phyloP scores from a whole-genome alignment of 2,888 invertebrate species.

The Cistogaster globosa region DNA sequence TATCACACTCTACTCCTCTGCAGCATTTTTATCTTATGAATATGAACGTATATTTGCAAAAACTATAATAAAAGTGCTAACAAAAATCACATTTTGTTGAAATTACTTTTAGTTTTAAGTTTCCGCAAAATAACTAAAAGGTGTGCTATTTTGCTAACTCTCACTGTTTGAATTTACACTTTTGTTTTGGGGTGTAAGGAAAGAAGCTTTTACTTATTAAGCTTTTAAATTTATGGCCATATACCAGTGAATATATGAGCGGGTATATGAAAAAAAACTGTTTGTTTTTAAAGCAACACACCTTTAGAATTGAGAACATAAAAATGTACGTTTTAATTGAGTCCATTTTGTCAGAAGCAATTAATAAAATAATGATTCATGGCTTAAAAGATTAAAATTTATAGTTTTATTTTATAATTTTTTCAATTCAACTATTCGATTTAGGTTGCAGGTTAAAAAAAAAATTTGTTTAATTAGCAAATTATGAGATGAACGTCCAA shows the following conservation, averaged over 20 bases:
- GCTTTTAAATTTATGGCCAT: conserved; percentile 80
- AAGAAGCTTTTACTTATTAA: conserved; percentile 77
- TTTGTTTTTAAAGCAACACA: conserved; percentile 22
- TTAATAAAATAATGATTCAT: conserved; percentile 35
- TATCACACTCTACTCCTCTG: no score
- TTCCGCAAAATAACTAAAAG: neutral
- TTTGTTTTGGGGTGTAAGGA: conserved; percentile 17
- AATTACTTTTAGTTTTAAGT: neutral
- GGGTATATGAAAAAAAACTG: conserved; percentile 25
- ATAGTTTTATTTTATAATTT: neutral
- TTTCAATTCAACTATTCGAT: no score
- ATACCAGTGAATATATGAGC: conserved; percentile 52
- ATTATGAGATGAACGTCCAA: no score
- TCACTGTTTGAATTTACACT: conserved; percentile 2
- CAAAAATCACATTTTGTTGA: neutral
- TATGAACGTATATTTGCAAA: no score
- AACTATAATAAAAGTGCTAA: no score
- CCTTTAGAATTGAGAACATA: conserved; percentile 38
- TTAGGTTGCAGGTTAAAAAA: no score
- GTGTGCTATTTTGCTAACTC: neutral
- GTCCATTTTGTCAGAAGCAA: conserved; percentile 53
- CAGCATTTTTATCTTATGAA: no score
- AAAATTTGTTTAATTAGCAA: no score
- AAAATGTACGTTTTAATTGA: conserved; percentile 56
- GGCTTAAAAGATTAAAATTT: neutral